Evolutionary conservation across 2,888 invertebrate genomes (phyloP), one percentile per base, ranked within the genome.

Genomic region (Drosophila sordidapex): DNA sequence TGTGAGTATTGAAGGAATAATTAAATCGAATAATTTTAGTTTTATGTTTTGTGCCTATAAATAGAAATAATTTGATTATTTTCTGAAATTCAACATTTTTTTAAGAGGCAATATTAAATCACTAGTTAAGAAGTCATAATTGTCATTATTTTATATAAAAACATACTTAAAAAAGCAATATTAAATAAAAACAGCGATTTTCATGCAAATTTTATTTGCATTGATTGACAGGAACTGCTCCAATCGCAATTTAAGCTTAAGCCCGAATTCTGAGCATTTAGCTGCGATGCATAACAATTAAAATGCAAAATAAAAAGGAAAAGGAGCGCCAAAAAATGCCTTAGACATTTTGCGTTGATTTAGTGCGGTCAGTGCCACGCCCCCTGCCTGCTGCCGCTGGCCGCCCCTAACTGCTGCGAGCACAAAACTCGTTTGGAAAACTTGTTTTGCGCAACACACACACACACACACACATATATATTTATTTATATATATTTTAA

Each of bases 331-430:
- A 58, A 66, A 58, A 66, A 67, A 70, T 78, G 67, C 54, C 81
- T 70, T 76, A 74, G 56, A 70, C 68, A 59, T 83, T 46, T 77
- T 65, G 68, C 56, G 72, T 76, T 74, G 80, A 83, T 82, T 81
- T 75, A 68, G 81, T 70, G 84, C 74, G 81, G 74, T 76, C 74
- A 76, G 74, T 83, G 87, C 78, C 84, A 84, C 87, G 80, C 87
- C 84, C 84, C 84, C 71, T 72, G 57, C 25, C 35, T 25, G 25
- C 27, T 46, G 46, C 38, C 56, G 62, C 53, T 18, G 43, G 40
- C 59, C 70, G 75, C 79, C 75, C 48, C 57, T 59, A 15, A 13
- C 15, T 43, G 46, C 53, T 59, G 63, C 48, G 53, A 48, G 52
- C 52, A 49, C 43, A 43, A 83, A 83, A 84, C 83, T 59, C 75